phyloP scores from a whole-genome alignment of 1,140 invertebrate genomes.

The Aphis gossypii region DNA sequence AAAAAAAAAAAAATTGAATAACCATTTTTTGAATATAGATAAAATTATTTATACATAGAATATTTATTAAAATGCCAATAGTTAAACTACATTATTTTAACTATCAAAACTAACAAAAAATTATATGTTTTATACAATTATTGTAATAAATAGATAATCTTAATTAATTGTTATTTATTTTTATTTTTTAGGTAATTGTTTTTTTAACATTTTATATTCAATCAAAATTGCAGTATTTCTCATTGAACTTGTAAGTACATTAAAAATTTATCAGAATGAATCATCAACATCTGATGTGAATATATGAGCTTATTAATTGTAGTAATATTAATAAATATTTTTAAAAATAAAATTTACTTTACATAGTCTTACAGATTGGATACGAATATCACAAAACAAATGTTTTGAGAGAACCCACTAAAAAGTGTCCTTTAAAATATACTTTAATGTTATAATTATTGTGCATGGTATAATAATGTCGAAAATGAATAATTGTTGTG shows the following conservation, averaged over 20 bases:
- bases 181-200: not conserved
- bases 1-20: not conserved
- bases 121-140: not conserved
- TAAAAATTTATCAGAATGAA: not conserved
- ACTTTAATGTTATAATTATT: too few relatives aligned
- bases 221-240: not conserved
- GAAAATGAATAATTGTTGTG: not conserved
- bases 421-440: not conserved
- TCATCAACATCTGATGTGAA: not conserved
- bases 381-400: not conserved
- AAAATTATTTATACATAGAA: not conserved
- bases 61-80: not conserved
- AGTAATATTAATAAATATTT: not conserved
- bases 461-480: too few relatives aligned
- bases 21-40: not conserved
- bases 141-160: not conserved
- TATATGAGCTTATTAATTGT: not conserved
- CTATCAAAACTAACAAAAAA: not conserved
- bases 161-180: not conserved
- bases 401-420: not conserved
- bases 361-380: not conserved
- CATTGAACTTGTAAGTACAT: not conserved
- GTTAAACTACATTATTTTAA: not conserved
- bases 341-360: not conserved
- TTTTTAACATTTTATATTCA: not conserved